Conservation (phyloP, 2,113 vertebrate species). For the Esox niger region DNA sequence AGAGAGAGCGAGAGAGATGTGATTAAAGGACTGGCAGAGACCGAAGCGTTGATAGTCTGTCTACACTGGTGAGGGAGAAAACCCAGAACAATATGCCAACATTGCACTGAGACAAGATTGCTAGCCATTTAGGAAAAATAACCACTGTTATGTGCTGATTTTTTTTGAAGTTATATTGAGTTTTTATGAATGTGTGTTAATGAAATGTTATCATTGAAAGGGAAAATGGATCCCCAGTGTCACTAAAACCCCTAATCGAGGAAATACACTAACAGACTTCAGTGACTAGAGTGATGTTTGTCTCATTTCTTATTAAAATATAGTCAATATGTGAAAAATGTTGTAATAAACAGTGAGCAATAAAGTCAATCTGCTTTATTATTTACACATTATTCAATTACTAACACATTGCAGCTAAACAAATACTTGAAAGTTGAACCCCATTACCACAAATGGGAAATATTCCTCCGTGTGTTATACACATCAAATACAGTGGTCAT, state of each 20-base stretch:
- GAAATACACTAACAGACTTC: conserved; percentile 44
- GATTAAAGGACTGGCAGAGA: neutral
- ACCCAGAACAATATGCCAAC: conserved; percentile 33
- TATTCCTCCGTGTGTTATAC: too few relatives aligned
- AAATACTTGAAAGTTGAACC: too few relatives aligned
- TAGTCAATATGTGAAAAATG: conserved; percentile 11
- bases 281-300: conserved; percentile 6
- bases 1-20: neutral
- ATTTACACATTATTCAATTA: too few relatives aligned
- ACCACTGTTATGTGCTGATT: conserved; percentile 44
- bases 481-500: too few relatives aligned
- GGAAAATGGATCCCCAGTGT: conserved; percentile 22
- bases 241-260: conserved; percentile 26
- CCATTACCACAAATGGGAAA: too few relatives aligned
- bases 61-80: conserved; percentile 20
- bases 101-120: conserved; percentile 33
- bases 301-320: neutral
- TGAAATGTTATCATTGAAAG: conserved; percentile 51
- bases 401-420: too few relatives aligned
- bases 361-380: conserved; percentile 19
- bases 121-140: conserved; percentile 11
- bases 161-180: conserved; percentile 17
- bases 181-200: conserved; percentile 25
- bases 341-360: conserved; percentile 36
- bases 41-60: neutral